A percentile compares a stretch with the other conserved stretches of the same genome.
These are phyloP conservation scores for Elaphurus davidianus DNA, from an alignment of 2,113 vertebrate species.

Conservation along the genomic window DNA sequence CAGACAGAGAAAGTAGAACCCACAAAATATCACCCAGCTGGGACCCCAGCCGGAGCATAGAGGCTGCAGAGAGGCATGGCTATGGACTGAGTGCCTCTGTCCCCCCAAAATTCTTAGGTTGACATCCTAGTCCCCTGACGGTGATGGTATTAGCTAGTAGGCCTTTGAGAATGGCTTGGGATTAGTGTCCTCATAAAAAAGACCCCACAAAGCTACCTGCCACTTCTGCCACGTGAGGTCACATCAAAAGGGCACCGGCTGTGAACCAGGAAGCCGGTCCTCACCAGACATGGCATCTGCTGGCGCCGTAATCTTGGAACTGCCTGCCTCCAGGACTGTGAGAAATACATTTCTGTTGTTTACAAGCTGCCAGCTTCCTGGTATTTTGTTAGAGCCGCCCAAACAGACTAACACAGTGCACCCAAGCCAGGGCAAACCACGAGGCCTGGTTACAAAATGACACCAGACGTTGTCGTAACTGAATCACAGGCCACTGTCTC, in stretches of 20 bases:
- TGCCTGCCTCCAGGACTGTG: background rate
- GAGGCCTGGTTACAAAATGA: background rate
- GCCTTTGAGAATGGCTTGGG: background rate
- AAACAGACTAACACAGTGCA: background rate
- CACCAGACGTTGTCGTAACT: background rate
- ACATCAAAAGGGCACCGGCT: background rate
- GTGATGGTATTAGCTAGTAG: background rate
- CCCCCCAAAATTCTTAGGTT: background rate
- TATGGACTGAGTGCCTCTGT: background rate
- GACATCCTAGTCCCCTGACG: background rate
- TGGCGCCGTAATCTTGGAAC: background rate
- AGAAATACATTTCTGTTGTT: background rate
- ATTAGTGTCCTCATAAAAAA: background rate
- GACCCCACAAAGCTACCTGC: background rate
- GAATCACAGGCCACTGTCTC: background rate
- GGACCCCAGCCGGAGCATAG: background rate
- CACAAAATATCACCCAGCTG: fast-evolving
- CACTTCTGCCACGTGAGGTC: background rate
- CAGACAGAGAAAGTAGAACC: background rate
- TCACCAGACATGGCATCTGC: background rate
- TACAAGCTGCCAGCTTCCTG: background rate
- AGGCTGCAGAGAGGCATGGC: background rate
- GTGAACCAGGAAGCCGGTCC: background rate
- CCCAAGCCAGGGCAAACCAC: background rate
- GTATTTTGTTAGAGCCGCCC: background rate